Percentiles rank a stretch among this genome's conserved stretches.
phyloP scores from a whole-genome alignment of 2,113 vertebrate genomes.

The Hyaena hyaena region DNA sequence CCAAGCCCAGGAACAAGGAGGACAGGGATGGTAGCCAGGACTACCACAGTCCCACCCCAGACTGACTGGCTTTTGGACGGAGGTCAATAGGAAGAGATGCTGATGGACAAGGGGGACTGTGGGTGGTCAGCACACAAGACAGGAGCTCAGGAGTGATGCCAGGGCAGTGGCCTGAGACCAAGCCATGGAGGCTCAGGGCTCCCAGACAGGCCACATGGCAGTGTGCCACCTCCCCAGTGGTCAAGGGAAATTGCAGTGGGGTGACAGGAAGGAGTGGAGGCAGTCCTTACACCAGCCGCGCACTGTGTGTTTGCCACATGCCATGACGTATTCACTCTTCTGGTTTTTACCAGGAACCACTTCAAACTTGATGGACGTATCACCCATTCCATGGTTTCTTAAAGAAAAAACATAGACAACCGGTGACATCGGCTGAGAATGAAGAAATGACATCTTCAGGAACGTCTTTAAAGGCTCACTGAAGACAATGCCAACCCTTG shows the following conservation, averaged over 20 bases:
- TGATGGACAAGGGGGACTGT: too few species aligned
- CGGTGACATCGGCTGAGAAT: not conserved
- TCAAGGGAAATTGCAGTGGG: not conserved
- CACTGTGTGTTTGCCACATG: constrained; percentile 98
- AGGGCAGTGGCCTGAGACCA: not conserved
- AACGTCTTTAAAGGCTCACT: not conserved
- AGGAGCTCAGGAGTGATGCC: not conserved
- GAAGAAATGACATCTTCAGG: not conserved
- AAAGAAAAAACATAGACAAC: constrained; percentile 71
- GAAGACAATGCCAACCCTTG: not conserved
- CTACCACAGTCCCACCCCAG: not conserved
- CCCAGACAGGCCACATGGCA: not conserved
- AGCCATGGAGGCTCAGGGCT: not conserved
- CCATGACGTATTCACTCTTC: constrained; percentile 99
- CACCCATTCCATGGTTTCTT: constrained; percentile 99
- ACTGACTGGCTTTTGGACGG: not conserved
- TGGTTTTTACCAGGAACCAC: constrained; percentile 99
- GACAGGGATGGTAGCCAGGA: not conserved
- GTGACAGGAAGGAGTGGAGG: too few species aligned
- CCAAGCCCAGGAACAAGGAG: not conserved
- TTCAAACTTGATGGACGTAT: constrained; percentile 99
- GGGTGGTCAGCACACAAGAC: not conserved
- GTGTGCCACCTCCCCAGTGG: not conserved
- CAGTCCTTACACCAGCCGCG: constrained; percentile 97
- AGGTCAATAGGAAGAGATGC: accelerated